Base-by-base conservation (phyloP, 2,888 invertebrate genomes). In the Homarus gammarus region DNA sequence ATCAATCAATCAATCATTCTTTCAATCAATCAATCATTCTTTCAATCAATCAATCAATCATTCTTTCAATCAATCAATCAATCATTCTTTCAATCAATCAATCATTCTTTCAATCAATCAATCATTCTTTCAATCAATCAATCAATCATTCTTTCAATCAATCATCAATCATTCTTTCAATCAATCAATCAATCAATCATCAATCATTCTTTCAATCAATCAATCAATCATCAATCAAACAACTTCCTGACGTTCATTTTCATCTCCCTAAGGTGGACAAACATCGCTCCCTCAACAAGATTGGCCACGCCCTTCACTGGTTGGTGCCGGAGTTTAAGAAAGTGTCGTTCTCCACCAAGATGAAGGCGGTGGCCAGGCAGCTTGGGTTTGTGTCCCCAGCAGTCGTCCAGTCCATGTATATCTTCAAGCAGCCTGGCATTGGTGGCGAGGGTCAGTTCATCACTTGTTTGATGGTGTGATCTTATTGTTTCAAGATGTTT, bases 391-490 rank as follows among this genome's bases (percentile, higher is more conserved):
- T 95, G 86, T 96, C 97, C 68, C 99, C 99, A 0, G 96, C 96
- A 0, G 95, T 99, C 0, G 96, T 96, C 0, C 99, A 99, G 94
- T 98, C 99, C 94, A 99, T 99, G 99, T 97, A 98, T 93, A 99
- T 99, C 91, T 99, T 97, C 94, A 99, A 99, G 95, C 98, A 98
- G 94, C 98, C 99, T 0, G 96, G 96, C 31, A 95, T 97, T 89
- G 99, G 99, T 0, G 96, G 98, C 5, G 97, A 97, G 96, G 97
- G 97, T 97, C 94, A 92, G 93, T 91, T 70, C 1, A 31, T 64
- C 31, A 27, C 12, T n/a, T 12, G n/a, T 64, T 31, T 64, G 27
- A 31, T 70, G 31, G 2, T 70, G 70, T 70, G 10, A 6, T 27
- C 12, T 33, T 68, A 70, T 36, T 1, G 27, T 36, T 70, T 70